phyloP scores from a whole-genome alignment of 2,797 vertebrate genomes.

The Pampus argenteus region DNA sequence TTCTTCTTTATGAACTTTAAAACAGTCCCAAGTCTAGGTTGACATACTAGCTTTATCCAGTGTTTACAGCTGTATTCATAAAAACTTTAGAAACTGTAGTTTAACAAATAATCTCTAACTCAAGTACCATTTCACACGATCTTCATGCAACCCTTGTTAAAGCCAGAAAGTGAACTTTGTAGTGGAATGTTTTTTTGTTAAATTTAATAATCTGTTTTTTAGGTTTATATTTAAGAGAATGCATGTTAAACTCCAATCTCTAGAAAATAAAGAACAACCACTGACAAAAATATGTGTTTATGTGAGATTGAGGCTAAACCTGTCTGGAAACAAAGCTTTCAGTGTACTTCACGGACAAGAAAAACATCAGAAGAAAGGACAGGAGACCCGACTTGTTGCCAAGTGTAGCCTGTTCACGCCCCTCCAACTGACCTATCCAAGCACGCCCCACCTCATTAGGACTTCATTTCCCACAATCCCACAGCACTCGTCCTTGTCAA shows the following conservation, averaged over 20 bases:
- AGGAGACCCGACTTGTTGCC: neutral
- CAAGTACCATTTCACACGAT: neutral
- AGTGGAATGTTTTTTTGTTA: neutral
- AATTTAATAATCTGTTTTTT: neutral
- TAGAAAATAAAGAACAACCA: neutral
- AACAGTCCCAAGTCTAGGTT: neutral
- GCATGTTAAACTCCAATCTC: neutral
- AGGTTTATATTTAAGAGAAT: constrained; percentile 3
- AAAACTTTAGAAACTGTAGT: neutral
- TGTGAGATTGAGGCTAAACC: neutral
- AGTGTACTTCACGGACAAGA: neutral
- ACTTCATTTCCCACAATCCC: constrained; percentile 85
- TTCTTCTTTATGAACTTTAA: neutral
- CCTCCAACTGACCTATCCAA: constrained; percentile 79
- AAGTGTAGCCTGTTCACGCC: constrained; percentile 65
- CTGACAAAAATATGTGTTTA: neutral
- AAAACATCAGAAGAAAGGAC: neutral
- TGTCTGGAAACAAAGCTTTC: neutral
- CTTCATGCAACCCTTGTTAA: too few relatives aligned
- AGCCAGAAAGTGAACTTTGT: neutral
- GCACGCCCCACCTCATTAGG: neutral
- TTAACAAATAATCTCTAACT: neutral
- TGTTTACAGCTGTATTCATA: neutral
- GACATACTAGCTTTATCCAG: neutral
- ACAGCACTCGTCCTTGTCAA: constrained; percentile 62